Evolutionary conservation across 2,888 invertebrate genomes (phyloP).

Genomic region (Aphidius colemani): DNA sequence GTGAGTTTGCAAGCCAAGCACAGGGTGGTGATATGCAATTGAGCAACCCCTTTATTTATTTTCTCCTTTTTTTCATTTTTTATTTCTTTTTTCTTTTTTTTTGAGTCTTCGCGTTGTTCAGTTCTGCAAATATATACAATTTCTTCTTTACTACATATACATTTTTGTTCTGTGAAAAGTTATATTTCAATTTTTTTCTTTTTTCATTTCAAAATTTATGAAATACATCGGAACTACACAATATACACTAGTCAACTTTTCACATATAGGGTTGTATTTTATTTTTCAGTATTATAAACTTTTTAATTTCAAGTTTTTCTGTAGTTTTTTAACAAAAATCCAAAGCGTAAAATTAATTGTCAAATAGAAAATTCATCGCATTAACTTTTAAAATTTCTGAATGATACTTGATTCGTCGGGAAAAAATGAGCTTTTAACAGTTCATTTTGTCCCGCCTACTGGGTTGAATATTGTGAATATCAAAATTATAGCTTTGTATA

Average conservation of each 20-base stretch:
- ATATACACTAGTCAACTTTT: no score
- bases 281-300: no score
- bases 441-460: constrained; percentile 8
- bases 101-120: constrained; percentile 39
- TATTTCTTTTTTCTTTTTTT: constrained; percentile 17
- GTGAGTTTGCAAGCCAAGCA: constrained; percentile 61
- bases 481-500: constrained; percentile 32
- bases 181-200: constrained; percentile 28
- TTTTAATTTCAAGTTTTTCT: no score
- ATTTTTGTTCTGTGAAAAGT: constrained; percentile 44
- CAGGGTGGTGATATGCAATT: constrained; percentile 56
- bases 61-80: constrained; percentile 32
- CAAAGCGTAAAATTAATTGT: no score
- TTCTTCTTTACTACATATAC: constrained; percentile 52
- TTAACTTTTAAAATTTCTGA: no score
- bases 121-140: constrained; percentile 42
- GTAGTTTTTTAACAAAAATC: no score
- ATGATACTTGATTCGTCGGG: no score
- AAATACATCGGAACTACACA: neutral
- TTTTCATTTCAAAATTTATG: neutral
- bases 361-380: no score
- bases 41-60: constrained; percentile 55
- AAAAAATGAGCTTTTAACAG: no score
- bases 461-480: constrained; percentile 25
- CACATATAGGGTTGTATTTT: no score